A percentile compares a stretch with the other conserved stretches of the same genome.
Conservation (phyloP, 2,113 vertebrate species). For the Oryzias curvinotus region DNA sequence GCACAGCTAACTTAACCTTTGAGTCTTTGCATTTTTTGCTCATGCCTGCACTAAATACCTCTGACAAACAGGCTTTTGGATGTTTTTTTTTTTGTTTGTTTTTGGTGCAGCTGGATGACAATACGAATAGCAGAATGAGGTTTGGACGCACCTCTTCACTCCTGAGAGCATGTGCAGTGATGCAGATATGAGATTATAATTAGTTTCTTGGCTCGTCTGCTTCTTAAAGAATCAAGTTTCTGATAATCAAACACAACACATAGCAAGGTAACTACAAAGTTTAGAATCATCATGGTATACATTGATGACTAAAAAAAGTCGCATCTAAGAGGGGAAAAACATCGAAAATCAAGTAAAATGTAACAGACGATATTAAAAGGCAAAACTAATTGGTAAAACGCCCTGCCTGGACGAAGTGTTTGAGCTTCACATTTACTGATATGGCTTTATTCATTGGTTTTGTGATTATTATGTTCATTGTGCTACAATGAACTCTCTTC, state of each 20-base stretch:
- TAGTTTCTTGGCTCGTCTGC: conserved; percentile 26
- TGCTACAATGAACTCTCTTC: too few species aligned
- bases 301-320: too few species aligned
- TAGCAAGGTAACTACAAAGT: background rate
- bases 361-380: too few species aligned
- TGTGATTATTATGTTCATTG: too few species aligned
- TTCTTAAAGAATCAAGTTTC: background rate
- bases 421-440: too few species aligned
- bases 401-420: too few species aligned
- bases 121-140: background rate
- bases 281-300: too few species aligned
- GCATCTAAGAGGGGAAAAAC: too few species aligned
- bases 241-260: background rate
- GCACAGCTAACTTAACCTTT: too few species aligned
- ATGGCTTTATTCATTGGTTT: too few species aligned
- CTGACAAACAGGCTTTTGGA: background rate
- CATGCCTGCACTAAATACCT: background rate
- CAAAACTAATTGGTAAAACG: too few species aligned
- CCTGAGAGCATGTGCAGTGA: conserved; percentile 19
- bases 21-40: conserved; percentile 1
- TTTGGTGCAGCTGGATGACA: background rate
- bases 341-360: too few species aligned
- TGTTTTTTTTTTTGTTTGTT: background rate
- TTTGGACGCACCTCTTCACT: conserved; percentile 23
- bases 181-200: conserved; percentile 41